Conservation (phyloP, 1,140 invertebrate species). For the Drosophila lowei region DNA sequence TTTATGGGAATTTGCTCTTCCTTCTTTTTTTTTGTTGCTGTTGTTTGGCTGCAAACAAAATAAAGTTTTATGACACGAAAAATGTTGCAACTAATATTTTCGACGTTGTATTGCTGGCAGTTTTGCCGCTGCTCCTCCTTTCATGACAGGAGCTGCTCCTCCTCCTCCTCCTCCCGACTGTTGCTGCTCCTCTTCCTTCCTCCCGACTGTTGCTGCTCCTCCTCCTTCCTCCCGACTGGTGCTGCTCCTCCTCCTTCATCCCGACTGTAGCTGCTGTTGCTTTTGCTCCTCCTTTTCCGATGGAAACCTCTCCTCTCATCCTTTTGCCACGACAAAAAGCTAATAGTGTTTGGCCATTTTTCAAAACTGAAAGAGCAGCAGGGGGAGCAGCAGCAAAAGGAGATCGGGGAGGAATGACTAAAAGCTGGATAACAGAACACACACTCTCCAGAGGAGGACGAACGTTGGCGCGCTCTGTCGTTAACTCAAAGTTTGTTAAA, state of each 20-base stretch:
- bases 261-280: no score
- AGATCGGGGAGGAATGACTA: neutral
- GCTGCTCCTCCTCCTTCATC: conserved; percentile 6
- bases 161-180: neutral
- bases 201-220: neutral
- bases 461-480: conserved; percentile 39
- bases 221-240: neutral
- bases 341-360: conserved; percentile 81
- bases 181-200: conserved; percentile 26
- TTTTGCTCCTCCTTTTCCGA: no score
- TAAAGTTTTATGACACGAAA: conserved; percentile 77
- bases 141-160: neutral
- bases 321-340: conserved; percentile 48
- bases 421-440: conserved; percentile 21
- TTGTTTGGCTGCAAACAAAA: conserved; percentile 44
- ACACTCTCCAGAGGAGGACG: conserved; percentile 12
- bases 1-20: conserved; percentile 32
- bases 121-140: conserved; percentile 1
- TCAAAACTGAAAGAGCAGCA: conserved; percentile 42
- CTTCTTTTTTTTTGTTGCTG: conserved; percentile 16
- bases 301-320: no score
- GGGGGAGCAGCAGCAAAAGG: conserved; percentile 11
- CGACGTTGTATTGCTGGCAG: conserved; percentile 44
- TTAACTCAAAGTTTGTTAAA: conserved; percentile 80
- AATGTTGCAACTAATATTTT: conserved; percentile 79